Base-by-base conservation (phyloP, 2,888 invertebrate genomes). In the Chromoteleia sp. region DNA sequence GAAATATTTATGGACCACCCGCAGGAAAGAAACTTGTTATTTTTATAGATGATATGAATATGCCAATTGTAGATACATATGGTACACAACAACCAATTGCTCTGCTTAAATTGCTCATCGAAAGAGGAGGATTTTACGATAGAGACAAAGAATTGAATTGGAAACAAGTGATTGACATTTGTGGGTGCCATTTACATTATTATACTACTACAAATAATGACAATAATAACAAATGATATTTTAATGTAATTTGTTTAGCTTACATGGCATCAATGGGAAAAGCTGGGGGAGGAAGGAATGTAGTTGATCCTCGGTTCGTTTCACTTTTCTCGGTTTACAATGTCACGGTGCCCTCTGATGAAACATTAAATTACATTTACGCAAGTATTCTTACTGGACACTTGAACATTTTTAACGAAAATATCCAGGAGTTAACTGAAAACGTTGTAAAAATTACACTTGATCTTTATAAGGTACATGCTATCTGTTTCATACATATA, bases 61-160 rank as follows among this genome's bases (percentile, higher is more conserved):
- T 98, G 98, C 98, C 98, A 30, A 94, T 95, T 92, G 95, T 96
- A 50, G 97, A 97, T 88, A 95, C 94, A 0, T 98, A 98, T 89
- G 98, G 98, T 0, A 98, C 98, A 0, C 98, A 98, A 88, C 98
- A 98, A 88, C 98, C 98, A 0, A 97, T 98, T 85, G 98, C 98
- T 0, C 92, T 98, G 36, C 92, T 98, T n/a, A 98, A 98, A 90
- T 92, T 98, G 8, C 91, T 98, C n/a, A 94, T 98, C 81, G 98
- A 98, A 92, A 94, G 95, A 80, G 96, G 96, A 68, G 98, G 98
- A 14, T 95, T 98, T 91, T 98, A 97, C 89, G 97, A 97, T 91
- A 93, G 97, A 65, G 97, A 96, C 21, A 97, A 97, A 90, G 97
- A 98, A 88, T 93, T 98, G 3, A 96, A 95, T 90, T 98, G 98